phyloP scores from a whole-genome alignment of 2,888 invertebrate genomes.

The Thysanoteuthis rhombus region DNA sequence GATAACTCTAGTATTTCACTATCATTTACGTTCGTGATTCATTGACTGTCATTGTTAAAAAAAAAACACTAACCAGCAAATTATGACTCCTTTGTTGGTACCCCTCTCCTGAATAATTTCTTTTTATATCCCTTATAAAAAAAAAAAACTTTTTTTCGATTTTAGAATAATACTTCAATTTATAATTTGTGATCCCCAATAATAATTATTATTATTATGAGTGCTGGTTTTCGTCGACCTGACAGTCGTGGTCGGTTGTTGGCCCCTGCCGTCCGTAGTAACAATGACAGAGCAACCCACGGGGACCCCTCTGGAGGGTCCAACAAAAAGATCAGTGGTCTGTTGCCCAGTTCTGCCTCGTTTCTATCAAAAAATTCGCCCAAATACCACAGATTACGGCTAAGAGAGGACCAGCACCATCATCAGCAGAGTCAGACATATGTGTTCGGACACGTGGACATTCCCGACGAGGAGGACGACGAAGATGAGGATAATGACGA shows the following conservation, averaged over 20 bases:
- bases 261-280: not conserved
- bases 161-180: not conserved
- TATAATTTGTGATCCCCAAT: too few relatives aligned
- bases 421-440: constrained; percentile 21
- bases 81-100: too few relatives aligned
- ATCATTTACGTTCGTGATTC: too few relatives aligned
- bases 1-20: too few relatives aligned
- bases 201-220: not conserved
- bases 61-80: too few relatives aligned
- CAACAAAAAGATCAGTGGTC: not conserved
- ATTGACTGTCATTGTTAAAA: too few relatives aligned
- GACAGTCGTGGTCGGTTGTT: not conserved
- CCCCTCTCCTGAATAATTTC: not conserved
- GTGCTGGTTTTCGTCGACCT: constrained; percentile 16
- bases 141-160: not conserved
- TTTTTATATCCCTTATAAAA: not conserved
- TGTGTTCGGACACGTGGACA: constrained; percentile 28
- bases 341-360: not conserved
- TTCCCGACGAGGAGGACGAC: constrained; percentile 32
- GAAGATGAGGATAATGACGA: constrained; percentile 52
- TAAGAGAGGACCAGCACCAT: not conserved
- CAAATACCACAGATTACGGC: constrained; percentile 18
- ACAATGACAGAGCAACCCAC: not conserved
- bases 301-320: not conserved
- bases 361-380: not conserved